A percentile compares a stretch with the other conserved stretches of the same genome.
phyloP scores from a whole-genome alignment of 2,797 vertebrate genomes.

The Peromyscus melanophrys region DNA sequence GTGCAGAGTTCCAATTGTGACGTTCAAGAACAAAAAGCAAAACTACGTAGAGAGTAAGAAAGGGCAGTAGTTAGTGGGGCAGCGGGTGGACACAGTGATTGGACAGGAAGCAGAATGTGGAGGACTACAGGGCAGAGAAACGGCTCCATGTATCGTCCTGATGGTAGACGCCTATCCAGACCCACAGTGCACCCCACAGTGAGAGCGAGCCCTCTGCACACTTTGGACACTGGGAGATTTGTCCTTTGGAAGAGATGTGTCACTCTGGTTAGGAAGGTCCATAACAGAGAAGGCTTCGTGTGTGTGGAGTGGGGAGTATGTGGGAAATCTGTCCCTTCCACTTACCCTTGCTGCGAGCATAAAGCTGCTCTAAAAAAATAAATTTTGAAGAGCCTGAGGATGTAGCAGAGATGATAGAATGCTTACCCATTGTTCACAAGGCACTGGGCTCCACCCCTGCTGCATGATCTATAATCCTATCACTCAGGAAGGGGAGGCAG shows the following conservation, averaged over 20 bases:
- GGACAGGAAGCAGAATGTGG: neutral
- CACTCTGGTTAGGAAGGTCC: neutral
- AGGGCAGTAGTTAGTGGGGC: neutral
- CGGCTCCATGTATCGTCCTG: neutral
- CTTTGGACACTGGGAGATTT: neutral
- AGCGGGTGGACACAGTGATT: accelerated
- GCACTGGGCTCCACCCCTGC: neutral
- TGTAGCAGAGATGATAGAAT: too few relatives aligned
- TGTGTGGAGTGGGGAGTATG: neutral
- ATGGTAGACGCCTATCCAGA: neutral
- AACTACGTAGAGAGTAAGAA: neutral
- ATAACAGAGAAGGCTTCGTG: neutral
- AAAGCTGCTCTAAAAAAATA: neutral
- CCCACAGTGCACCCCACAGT: neutral
- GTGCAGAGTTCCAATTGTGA: neutral
- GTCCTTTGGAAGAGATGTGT: neutral
- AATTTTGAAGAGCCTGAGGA: too few relatives aligned
- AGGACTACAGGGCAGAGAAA: neutral
- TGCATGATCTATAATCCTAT: neutral
- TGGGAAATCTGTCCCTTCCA: neutral
- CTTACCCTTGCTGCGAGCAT: neutral
- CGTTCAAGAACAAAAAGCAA: neutral
- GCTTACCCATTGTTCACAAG: neutral
- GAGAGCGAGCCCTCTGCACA: neutral
- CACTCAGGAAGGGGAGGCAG: neutral